These are phyloP conservation scores for Tetragonisca angustula DNA, from an alignment of 2,888 invertebrate species.

Conservation along the genomic window DNA sequence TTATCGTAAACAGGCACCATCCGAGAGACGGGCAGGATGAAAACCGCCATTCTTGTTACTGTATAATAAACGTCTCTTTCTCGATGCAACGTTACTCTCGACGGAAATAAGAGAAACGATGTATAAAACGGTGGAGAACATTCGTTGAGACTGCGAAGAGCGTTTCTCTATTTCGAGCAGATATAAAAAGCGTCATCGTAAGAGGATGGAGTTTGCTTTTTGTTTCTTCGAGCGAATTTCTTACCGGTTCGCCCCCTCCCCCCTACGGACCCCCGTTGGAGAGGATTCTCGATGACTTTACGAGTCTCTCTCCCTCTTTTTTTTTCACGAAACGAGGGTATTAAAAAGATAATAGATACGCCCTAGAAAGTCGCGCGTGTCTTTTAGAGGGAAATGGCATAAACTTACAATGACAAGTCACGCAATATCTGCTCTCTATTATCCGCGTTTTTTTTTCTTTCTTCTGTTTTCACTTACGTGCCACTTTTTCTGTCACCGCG, in stretches of 20 bases:
- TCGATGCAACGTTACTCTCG: not conserved
- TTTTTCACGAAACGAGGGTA: conserved; percentile 39
- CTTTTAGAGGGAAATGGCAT: conserved; percentile 44
- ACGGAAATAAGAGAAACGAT: not conserved
- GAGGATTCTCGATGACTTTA: conserved; percentile 33
- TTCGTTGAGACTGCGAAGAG: not conserved
- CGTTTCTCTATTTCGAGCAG: not conserved
- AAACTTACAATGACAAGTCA: conserved; percentile 50
- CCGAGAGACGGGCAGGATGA: not conserved
- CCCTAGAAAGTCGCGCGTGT: conserved; percentile 51
- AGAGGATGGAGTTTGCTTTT: conserved; percentile 29
- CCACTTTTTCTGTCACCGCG: not conserved
- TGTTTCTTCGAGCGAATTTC: conserved; percentile 39
- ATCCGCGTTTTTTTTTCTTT: not conserved
- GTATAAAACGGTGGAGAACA: conserved; percentile 4
- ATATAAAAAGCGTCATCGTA: conserved; percentile 32
- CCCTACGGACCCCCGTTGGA: not conserved
- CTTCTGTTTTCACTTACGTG: conserved; percentile 8
- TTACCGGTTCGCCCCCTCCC: not conserved
- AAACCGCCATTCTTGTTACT: not conserved
- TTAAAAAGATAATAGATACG: conserved; percentile 48
- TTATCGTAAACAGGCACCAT: not conserved
- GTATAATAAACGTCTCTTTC: not conserved
- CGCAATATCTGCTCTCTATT: conserved; percentile 29
- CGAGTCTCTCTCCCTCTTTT: conserved; percentile 21